Evolutionary conservation across 2,888 invertebrate species (phyloP).

Genomic region (Geophilus truncorum): DNA sequence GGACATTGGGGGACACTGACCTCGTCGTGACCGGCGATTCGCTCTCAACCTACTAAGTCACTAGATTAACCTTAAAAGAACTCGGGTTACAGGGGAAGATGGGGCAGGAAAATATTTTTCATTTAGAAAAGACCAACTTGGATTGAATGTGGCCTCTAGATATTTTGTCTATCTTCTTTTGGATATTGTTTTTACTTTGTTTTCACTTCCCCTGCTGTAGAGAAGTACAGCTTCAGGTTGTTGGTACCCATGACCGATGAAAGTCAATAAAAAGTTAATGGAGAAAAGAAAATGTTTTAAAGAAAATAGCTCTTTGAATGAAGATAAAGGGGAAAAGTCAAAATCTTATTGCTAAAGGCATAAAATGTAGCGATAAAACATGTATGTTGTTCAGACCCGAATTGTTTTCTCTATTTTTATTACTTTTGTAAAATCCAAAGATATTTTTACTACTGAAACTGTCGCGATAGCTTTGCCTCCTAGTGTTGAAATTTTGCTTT

Average conservation of each 20-base stretch:
- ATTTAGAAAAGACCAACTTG: background rate
- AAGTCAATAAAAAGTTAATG: background rate
- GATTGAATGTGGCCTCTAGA: background rate
- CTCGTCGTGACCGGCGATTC: background rate
- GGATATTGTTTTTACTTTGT: background rate
- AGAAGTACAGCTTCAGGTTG: background rate
- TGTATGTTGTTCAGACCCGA: too few species aligned
- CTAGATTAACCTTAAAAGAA: constrained; percentile 12
- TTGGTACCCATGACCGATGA: background rate
- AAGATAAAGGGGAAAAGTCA: too few species aligned
- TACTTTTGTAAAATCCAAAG: too few species aligned
- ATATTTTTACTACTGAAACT: too few species aligned
- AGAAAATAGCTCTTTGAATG: background rate
- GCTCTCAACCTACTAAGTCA: background rate
- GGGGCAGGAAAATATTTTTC: constrained; percentile 3
- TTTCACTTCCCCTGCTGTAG: background rate
- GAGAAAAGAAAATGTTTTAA: background rate
- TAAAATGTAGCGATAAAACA: too few species aligned
- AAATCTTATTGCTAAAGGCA: too few species aligned
- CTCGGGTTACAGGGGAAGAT: background rate
- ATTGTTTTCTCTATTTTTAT: too few species aligned
- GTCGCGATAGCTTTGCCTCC: too few species aligned
- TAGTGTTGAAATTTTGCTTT: too few species aligned
- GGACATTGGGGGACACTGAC: constrained; percentile 13
- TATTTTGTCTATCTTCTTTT: background rate